Conservation (phyloP, 2,797 vertebrate species). For the Mycteria americana region DNA sequence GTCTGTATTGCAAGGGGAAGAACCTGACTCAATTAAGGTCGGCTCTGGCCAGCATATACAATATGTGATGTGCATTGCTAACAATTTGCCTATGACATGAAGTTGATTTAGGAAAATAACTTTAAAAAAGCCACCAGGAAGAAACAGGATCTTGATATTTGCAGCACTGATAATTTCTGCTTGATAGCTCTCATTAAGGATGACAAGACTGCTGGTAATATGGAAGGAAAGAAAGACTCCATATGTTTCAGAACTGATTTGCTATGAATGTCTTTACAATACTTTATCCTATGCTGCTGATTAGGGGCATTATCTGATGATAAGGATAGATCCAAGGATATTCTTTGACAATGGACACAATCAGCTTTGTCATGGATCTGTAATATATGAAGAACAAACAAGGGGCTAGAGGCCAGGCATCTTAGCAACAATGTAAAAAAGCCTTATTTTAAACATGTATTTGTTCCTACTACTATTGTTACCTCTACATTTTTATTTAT, state of each 20-base stretch:
- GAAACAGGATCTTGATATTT: slow-evolving; percentile 3
- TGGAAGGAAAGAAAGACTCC: background rate
- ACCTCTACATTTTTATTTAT: background rate
- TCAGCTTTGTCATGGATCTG: slow-evolving; percentile 16
- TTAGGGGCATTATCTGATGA: slow-evolving; percentile 47
- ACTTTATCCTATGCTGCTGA: slow-evolving; percentile 43
- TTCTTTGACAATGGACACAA: slow-evolving; percentile 24
- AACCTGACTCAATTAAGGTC: background rate
- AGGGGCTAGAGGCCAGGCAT: slow-evolving; percentile 13
- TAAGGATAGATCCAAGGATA: background rate
- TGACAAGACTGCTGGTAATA: background rate
- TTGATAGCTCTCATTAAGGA: background rate
- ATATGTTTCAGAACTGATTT: background rate
- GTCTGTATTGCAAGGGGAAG: background rate
- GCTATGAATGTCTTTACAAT: slow-evolving; percentile 30
- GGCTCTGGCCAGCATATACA: background rate
- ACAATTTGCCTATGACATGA: background rate
- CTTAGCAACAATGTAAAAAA: slow-evolving; percentile 31
- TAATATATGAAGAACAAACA: slow-evolving; percentile 22
- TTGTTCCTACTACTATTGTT: background rate
- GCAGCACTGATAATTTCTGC: slow-evolving; percentile 8
- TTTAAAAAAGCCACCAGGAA: background rate
- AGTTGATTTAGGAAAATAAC: background rate
- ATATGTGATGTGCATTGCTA: background rate
- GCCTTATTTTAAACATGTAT: slow-evolving; percentile 36